phyloP scores from a whole-genome alignment of 2,888 invertebrate genomes.

The Balanococcus diminutus region DNA sequence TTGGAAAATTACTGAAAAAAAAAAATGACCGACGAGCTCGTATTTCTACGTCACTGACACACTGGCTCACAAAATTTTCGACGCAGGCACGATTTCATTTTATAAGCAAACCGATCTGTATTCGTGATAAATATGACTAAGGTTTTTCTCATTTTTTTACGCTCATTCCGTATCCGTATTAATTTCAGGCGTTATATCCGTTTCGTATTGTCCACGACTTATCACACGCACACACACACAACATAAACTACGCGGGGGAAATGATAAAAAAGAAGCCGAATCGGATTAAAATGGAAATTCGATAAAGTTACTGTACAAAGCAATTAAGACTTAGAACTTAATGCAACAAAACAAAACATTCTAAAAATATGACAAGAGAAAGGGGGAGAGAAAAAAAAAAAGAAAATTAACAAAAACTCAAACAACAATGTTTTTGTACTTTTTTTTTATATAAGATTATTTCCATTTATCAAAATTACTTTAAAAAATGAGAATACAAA shows the following conservation, averaged over 20 bases:
- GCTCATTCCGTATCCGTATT: not conserved
- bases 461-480: slow-evolving; percentile 15
- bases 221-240: not conserved
- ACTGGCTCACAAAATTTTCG: not conserved
- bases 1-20: not conserved
- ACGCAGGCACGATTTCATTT: not conserved
- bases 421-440: slow-evolving; percentile 51
- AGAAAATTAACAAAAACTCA: slow-evolving; percentile 41
- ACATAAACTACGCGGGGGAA: not conserved
- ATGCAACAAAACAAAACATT: slow-evolving; percentile 30
- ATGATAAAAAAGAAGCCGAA: slow-evolving; percentile 9
- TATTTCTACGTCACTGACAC: slow-evolving; percentile 2
- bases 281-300: not conserved
- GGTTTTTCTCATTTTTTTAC: not conserved
- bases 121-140: not conserved
- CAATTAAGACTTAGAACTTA: slow-evolving; percentile 22
- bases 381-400: slow-evolving; percentile 13
- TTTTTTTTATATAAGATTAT: slow-evolving; percentile 1
- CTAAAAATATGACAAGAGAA: slow-evolving; percentile 49
- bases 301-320: slow-evolving; percentile 35
- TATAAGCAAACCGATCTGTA: not conserved
- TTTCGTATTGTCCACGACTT: not conserved
- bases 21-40: not conserved
- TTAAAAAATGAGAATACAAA: slow-evolving; percentile 53
- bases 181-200: not conserved